Base-by-base conservation (phyloP, 2,888 invertebrate genomes). In the Epiblema foenella region DNA sequence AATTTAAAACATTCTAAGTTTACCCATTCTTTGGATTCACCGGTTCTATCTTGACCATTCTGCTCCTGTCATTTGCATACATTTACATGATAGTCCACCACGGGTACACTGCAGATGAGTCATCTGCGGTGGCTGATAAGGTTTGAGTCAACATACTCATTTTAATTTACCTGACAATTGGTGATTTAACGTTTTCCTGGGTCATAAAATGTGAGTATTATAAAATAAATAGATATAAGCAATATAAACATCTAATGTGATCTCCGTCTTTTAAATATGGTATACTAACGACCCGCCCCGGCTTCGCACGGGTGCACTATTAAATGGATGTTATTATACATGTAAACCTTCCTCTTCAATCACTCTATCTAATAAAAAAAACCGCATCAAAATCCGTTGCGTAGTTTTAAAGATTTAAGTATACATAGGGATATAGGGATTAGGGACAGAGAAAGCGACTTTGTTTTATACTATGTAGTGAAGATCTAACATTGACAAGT, bases 1-100 rank as follows among this genome's bases (percentile, higher is more conserved):
- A 37, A 18, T 52, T 15, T 33, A 39, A 65, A 52, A 18, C 18
- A 29, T 69, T 37, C 18, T 24, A 24, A 18, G 29, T 58, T 20
- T n/a, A 67, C 20, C 66, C 42, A 9, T 69, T 64, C 2, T 52
- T 20, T 52, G 11, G 9, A 37, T 51, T 10, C 52, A 15, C 59
- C 17, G 58, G 58, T 54, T 71, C 66, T 60, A 56, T 59, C 66
- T 71, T 66, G 59, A 64, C 62, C 52, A 33, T 68, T 51, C 46
- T 59, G 71, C 70, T 56, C 54, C 63, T 12, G 46, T 20, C 77
- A 88, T 90, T 90, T 84, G 86, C 91, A 91, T 91, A 89, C 79
- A 89, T 90, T 91, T 88, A 89, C 90, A 89, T 90, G 81, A 86
- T 89, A 89, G 89, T 89, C 88, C 84, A 76, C 79, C 84, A 82